Evolutionary conservation across 2,797 vertebrate genomes (phyloP).

Genomic region (Mormyrus proboscirostris): DNA sequence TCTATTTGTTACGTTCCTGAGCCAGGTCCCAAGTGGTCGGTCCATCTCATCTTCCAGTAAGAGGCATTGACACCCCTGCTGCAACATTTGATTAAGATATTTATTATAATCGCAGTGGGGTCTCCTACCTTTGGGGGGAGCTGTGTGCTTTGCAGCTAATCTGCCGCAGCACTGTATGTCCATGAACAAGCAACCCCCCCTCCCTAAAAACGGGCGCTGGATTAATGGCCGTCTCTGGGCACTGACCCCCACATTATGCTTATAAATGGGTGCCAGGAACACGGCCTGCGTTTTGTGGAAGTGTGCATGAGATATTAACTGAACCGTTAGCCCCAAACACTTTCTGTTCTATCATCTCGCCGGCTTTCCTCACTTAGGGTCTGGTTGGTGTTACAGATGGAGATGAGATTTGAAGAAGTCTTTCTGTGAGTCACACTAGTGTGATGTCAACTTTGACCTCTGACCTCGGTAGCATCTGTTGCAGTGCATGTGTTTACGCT

Average conservation of each 20-base stretch:
- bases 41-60: background rate
- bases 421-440: background rate
- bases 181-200: background rate
- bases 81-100: background rate
- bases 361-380: background rate
- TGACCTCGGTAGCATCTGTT: background rate
- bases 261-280: background rate
- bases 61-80: background rate
- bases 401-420: background rate
- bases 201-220: background rate
- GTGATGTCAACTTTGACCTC: background rate
- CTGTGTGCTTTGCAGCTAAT: background rate
- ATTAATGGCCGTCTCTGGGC: background rate
- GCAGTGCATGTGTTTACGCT: background rate
- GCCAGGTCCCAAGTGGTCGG: background rate
- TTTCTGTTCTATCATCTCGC: background rate
- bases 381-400: background rate
- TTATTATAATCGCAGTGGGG: background rate
- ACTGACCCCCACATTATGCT: background rate
- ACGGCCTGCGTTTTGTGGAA: background rate
- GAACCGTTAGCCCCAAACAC: background rate
- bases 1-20: background rate
- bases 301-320: background rate
- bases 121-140: background rate
- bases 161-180: background rate